Base-by-base conservation (phyloP, 2,888 invertebrate genomes). In the Cantharis rufa region DNA sequence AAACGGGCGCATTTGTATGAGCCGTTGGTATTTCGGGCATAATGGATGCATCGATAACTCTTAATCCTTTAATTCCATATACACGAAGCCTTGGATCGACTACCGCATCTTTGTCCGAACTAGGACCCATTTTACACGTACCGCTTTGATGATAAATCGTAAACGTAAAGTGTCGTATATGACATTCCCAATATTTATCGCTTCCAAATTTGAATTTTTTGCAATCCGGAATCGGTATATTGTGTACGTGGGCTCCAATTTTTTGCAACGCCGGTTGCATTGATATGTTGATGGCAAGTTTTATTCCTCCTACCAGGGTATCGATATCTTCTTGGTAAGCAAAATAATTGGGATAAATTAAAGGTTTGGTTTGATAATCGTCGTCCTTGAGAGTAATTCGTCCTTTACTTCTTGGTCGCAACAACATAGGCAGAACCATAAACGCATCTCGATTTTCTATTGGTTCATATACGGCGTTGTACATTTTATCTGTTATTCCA, bases 11-110 rank as follows among this genome's bases (percentile, higher is more conserved):
- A 82, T 95, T 95, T 0, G 95, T 95, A 84, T 95, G 95, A 18
- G 93, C 93, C 0, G 94, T 92, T 0, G 93, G 92, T 64, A 95
- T 92, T 85, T 91, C 91, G 0, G 95, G 95, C 91, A 95, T 95
- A 63, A 95, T 90, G 80, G 94, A 94, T 0, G 94, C 94, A 84
- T 95, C 95, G 75, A 94, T 92, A 0, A 95, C 94, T 80, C 95
- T 89, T 62, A 95, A 87, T 4, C 91, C 90, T 13, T 90, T 88
- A 11, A 95, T 89, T 7, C 94, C 95, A 82, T 93, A 91, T 0
- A 93, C 92, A 80, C 89, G 88, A 73, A 93, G 84, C 81, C 91
- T 88, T 1, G 92, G 88, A 84, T 93, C 91, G 0, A 94, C 93
- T 0, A 94, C 94, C 0, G 93, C 90, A 9, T 89, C 87, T 10